These are phyloP conservation scores for Silurus asotus DNA, from an alignment of 2,113 vertebrate species.

Conservation along the genomic window DNA sequence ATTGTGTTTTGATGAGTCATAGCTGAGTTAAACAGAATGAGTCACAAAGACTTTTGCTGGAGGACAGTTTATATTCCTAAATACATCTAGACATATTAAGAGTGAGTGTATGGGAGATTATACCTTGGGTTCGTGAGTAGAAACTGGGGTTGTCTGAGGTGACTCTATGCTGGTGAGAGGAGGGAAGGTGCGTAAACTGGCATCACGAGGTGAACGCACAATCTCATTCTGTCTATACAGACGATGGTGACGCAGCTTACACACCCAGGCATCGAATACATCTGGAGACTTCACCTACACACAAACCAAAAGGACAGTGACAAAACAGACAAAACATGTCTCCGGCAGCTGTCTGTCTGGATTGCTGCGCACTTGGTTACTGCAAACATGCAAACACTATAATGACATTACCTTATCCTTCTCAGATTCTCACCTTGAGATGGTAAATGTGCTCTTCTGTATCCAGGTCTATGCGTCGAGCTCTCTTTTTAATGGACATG, in stretches of 20 bases:
- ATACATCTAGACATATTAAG: not conserved
- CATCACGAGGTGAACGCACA: constrained; percentile 91
- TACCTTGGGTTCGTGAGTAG: constrained; percentile 85
- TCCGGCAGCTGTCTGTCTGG: constrained; percentile 36
- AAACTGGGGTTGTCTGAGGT: constrained; percentile 81
- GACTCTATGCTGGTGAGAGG: constrained; percentile 81
- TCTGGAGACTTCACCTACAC: constrained; percentile 94
- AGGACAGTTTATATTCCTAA: constrained; percentile 11
- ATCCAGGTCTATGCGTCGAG: constrained; percentile 94
- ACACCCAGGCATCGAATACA: constrained; percentile 95
- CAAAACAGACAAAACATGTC: constrained; percentile 31
- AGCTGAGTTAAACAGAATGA: not conserved
- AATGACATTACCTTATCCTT: not conserved
- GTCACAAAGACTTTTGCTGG: not conserved
- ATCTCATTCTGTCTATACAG: constrained; percentile 98
- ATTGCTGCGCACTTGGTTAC: not conserved
- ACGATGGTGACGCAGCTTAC: constrained; percentile 91
- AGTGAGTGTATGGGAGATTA: not conserved
- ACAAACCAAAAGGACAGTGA: constrained; percentile 23
- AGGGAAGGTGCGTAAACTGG: constrained; percentile 89
- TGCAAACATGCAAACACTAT: not conserved
- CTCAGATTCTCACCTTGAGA: constrained; percentile 81
- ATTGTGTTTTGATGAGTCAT: constrained; percentile 37
- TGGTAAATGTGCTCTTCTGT: constrained; percentile 99
- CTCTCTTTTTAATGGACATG: constrained; percentile 98